A percentile compares a stretch with the other conserved stretches of the same genome.
Conservation (phyloP, 2,113 vertebrate species). For the Triplophysa siluroides region DNA sequence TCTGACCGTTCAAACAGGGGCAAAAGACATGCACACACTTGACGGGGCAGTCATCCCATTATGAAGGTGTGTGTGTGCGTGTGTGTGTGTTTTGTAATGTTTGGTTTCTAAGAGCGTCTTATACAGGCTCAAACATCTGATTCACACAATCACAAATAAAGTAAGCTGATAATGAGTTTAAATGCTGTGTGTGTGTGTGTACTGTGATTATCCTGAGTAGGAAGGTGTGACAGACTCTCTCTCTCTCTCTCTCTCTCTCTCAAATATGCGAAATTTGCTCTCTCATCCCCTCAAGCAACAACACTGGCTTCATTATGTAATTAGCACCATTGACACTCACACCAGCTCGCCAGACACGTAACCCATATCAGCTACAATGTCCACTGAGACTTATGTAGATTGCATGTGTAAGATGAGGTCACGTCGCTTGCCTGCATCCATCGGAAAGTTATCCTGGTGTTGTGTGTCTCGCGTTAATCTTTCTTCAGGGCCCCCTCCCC, state of each 20-base stretch:
- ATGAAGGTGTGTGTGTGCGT: too few species aligned
- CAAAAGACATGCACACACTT: too few species aligned
- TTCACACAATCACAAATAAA: slow-evolving; percentile 25
- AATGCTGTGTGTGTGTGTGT: slow-evolving; percentile 8
- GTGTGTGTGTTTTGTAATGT: too few species aligned
- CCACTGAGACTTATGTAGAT: slow-evolving; percentile 35
- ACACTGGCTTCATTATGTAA: slow-evolving; percentile 32
- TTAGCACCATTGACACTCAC: slow-evolving; percentile 22
- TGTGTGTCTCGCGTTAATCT: slow-evolving; percentile 8
- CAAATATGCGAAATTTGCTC: slow-evolving; percentile 13
- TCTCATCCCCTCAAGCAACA: slow-evolving; percentile 17
- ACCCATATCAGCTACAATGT: slow-evolving; percentile 65
- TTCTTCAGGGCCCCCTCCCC: not conserved
- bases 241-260: slow-evolving; percentile 7
- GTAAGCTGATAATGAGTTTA: slow-evolving; percentile 18
- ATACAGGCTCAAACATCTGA: slow-evolving; percentile 24
- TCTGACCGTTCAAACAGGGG: too few species aligned
- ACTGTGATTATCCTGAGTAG: not conserved
- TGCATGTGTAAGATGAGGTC: slow-evolving; percentile 4
- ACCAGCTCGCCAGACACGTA: slow-evolving; percentile 46
- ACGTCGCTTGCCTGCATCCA: not conserved
- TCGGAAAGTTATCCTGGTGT: slow-evolving; percentile 3
- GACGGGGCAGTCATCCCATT: too few species aligned
- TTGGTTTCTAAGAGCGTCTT: not conserved
- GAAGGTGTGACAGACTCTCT: slow-evolving; percentile 5